Percentiles rank a stretch among this genome's conserved stretches.
phyloP scores from a whole-genome alignment of 53 echinoderm and acorn worm genomes.

The Astropecten irregularis region DNA sequence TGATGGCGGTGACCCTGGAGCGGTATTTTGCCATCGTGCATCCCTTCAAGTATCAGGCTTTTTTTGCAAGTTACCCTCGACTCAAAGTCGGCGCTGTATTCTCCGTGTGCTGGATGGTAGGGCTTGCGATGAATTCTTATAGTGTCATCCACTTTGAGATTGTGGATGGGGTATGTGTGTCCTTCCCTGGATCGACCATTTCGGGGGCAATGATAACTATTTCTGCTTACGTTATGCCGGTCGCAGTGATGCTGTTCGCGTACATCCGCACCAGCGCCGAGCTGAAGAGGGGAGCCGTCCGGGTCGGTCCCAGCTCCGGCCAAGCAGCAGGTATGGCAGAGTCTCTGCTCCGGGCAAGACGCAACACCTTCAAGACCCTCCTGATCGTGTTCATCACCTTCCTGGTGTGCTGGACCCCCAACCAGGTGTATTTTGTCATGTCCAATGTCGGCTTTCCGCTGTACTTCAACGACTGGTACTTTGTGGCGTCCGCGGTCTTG shows the following conservation, averaged over 20 bases:
- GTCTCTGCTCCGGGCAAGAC: no score
- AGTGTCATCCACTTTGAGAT: not conserved
- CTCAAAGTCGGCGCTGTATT: conserved; percentile 37
- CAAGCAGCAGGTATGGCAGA: no score
- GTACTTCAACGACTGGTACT: conserved; percentile 14
- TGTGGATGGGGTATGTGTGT: conserved; percentile 18
- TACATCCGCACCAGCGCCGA: no score
- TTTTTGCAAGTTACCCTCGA: conserved; percentile 63
- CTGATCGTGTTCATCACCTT: no score
- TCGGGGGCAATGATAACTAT: conserved; percentile 60
- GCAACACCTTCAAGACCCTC: no score
- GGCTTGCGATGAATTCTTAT: conserved; percentile 51
- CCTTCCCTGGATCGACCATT: conserved; percentile 18
- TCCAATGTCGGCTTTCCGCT: conserved; percentile 39
- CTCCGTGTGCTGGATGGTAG: conserved; percentile 60
- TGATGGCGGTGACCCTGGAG: conserved; percentile 58
- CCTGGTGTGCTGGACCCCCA: no score
- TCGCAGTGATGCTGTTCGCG: no score
- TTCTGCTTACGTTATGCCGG: no score
- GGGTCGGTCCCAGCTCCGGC: no score
- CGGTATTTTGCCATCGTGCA: conserved; percentile 46
- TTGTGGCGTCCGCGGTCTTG: conserved; percentile 26
- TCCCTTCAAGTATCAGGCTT: conserved; percentile 21
- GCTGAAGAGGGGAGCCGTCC: no score
- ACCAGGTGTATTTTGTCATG: conserved; percentile 52